These are phyloP conservation scores for Scaptodrosophila latifasciaeformis DNA, from an alignment of 2,888 invertebrate species.

Conservation along the genomic window DNA sequence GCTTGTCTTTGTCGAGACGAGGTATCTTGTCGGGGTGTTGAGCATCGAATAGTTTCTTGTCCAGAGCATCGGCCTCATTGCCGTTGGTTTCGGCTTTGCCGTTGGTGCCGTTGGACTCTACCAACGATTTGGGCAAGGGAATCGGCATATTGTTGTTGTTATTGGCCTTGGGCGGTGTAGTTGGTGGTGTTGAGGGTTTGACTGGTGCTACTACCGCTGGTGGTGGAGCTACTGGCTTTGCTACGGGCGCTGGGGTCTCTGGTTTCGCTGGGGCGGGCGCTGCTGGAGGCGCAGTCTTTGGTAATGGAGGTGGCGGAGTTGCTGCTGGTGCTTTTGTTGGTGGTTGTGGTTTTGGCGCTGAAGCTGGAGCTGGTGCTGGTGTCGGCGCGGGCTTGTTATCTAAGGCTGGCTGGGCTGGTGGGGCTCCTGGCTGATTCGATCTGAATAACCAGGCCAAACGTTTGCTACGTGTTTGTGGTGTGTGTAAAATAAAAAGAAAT, in stretches of 20 bases:
- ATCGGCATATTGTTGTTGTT: conserved; percentile 54
- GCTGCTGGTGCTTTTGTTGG: conserved; percentile 12
- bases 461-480: conserved; percentile 64
- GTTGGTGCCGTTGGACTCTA: conserved; percentile 30
- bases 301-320: conserved; percentile 51
- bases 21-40: conserved; percentile 56
- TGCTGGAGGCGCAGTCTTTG: conserved; percentile 32
- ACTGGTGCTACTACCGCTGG: conserved; percentile 15
- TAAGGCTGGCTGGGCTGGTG: conserved; percentile 53
- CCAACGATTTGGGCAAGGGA: conserved; percentile 42
- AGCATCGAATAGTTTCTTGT: conserved; percentile 58
- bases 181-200: conserved; percentile 17
- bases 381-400: conserved; percentile 50
- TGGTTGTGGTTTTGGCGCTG: conserved; percentile 7
- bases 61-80: conserved; percentile 40
- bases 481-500: conserved; percentile 36
- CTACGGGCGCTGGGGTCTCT: neutral
- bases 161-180: too few relatives aligned
- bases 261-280: conserved; percentile 5
- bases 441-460: conserved; percentile 74
- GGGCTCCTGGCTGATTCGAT: conserved; percentile 61
- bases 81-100: conserved; percentile 37
- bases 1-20: conserved; percentile 51
- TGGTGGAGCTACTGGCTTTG: conserved; percentile 16
- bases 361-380: conserved; percentile 16